phyloP scores from a whole-genome alignment of 37 sponge, comb jelly and placozoan species.

The Ephydatia muelleri region DNA sequence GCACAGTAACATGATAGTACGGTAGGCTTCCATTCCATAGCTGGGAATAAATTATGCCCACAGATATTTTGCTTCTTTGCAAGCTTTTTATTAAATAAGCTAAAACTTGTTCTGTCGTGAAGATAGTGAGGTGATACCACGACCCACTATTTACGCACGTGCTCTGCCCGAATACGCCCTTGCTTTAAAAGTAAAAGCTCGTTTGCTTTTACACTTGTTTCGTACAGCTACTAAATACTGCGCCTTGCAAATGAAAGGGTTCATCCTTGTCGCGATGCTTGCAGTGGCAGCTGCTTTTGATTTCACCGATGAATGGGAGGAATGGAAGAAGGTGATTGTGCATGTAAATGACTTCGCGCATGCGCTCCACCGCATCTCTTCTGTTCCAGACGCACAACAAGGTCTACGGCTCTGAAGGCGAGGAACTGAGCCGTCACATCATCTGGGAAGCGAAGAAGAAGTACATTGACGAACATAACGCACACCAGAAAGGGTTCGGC shows the following conservation, averaged over 20 bases:
- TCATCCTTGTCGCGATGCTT: constrained; percentile 25
- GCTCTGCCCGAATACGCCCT: too few species aligned
- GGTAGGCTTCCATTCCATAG: too few species aligned
- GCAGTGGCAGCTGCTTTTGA: constrained; percentile 36
- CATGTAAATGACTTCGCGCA: too few species aligned
- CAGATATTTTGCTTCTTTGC: too few species aligned
- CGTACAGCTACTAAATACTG: background rate
- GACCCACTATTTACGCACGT: too few species aligned
- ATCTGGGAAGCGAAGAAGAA: constrained; percentile 57
- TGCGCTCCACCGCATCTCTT: background rate
- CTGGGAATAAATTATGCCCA: too few species aligned
- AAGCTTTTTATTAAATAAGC: too few species aligned
- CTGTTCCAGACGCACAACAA: constrained; percentile 26
- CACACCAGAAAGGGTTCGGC: constrained; percentile 32
- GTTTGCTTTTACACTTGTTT: background rate
- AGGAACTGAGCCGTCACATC: constrained; percentile 27
- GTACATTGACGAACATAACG: constrained; percentile 54
- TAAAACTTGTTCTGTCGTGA: too few species aligned
- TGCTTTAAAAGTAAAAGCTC: too few species aligned
- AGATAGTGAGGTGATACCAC: too few species aligned
- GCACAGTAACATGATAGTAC: too few species aligned
- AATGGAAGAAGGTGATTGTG: constrained; percentile 45
- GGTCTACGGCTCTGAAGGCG: constrained; percentile 20
- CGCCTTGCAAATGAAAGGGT: constrained; percentile 37
- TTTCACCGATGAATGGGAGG: constrained; percentile 45